Evolutionary conservation across 1,140 invertebrate species (phyloP).

Genomic region (Calosoma granatense): DNA sequence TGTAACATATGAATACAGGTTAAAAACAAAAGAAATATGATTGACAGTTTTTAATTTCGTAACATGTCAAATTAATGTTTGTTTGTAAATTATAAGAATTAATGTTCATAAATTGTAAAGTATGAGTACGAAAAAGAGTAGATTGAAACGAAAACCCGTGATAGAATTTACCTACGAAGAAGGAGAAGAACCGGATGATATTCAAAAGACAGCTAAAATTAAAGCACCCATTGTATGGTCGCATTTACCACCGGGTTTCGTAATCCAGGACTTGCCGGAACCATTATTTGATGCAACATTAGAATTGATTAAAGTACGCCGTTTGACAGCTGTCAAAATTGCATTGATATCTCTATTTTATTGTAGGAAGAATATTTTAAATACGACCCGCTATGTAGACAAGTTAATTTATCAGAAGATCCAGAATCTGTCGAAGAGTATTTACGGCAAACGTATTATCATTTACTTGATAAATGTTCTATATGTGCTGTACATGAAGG

Average conservation of each 20-base stretch:
- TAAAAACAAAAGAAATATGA: too few relatives aligned
- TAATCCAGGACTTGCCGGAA: constrained; percentile 47
- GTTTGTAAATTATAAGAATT: too few relatives aligned
- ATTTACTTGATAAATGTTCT: constrained; percentile 52
- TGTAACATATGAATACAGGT: too few relatives aligned
- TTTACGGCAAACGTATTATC: constrained; percentile 38
- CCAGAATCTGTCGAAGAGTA: constrained; percentile 40
- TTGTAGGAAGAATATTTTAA: constrained; percentile 39
- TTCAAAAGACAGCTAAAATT: constrained; percentile 32
- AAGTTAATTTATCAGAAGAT: constrained; percentile 38
- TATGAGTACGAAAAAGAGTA: not conserved
- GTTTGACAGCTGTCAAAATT: constrained; percentile 4
- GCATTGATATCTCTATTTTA: constrained; percentile 11
- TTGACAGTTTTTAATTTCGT: too few relatives aligned
- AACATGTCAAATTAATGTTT: too few relatives aligned
- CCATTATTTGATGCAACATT: constrained; percentile 43
- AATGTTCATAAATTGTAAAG: too few relatives aligned
- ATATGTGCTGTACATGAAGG: constrained; percentile 44
- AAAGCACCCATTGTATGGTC: constrained; percentile 47
- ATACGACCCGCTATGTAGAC: constrained; percentile 37
- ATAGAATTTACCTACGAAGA: constrained; percentile 19
- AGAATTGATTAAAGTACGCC: constrained; percentile 38
- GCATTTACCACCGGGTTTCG: constrained; percentile 35
- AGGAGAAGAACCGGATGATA: constrained; percentile 26
- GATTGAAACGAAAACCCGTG: not conserved